Percentiles rank a stretch among this genome's conserved stretches.
Conservation (phyloP, 2,888 invertebrate species). For the Serrognathus titanus region DNA sequence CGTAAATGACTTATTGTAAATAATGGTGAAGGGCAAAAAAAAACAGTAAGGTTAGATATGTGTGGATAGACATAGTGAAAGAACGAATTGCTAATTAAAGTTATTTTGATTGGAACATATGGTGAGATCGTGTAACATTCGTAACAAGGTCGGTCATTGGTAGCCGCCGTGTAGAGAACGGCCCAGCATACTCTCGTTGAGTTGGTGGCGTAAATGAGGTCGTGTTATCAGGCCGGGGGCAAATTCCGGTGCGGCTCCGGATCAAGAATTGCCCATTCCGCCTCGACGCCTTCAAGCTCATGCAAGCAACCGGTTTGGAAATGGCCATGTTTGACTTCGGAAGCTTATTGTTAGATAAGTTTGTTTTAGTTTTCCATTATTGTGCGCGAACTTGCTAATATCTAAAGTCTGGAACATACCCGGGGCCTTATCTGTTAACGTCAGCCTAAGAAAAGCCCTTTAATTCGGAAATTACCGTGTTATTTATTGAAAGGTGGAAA, state of each 20-base stretch:
- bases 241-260: conserved; percentile 30
- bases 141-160: conserved; percentile 29
- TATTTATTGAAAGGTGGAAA: conserved; percentile 20
- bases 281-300: conserved; percentile 31
- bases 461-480: conserved; percentile 22
- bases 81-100: conserved; percentile 4
- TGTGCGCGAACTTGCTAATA: conserved; percentile 24
- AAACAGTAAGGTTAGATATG: too few species aligned
- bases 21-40: too few species aligned
- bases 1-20: too few species aligned
- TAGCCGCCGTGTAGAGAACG: conserved; percentile 9
- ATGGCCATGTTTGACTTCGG: conserved; percentile 31
- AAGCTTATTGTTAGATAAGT: conserved; percentile 31
- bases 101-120: conserved; percentile 4
- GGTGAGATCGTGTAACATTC: conserved; percentile 17
- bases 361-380: conserved; percentile 31
- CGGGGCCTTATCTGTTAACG: conserved; percentile 24
- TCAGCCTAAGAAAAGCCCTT: conserved; percentile 23
- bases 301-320: conserved; percentile 33
- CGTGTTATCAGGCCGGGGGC: conserved; percentile 31
- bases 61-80: neutral
- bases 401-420: conserved; percentile 17
- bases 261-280: conserved; percentile 33
- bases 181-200: conserved; percentile 17
- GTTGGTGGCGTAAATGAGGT: conserved; percentile 27